Conservation (phyloP, 2,888 invertebrate species). For the Drosophila peninsularis region DNA sequence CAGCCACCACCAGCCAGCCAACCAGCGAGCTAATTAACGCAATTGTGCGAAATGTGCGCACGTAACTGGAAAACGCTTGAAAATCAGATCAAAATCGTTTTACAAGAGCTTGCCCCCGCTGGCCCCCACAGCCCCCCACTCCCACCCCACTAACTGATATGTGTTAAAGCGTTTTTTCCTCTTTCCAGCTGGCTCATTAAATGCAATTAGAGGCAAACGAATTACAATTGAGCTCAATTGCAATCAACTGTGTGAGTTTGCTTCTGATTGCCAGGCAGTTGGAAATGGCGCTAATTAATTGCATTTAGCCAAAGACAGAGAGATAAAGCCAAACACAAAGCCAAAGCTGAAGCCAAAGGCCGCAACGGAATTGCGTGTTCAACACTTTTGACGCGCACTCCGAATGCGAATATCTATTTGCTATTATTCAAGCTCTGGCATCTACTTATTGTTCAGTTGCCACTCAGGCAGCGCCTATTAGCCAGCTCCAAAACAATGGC, state of each 20-base stretch:
- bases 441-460: slow-evolving; percentile 26
- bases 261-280: slow-evolving; percentile 40
- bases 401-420: slow-evolving; percentile 33
- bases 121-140: not conserved
- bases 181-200: slow-evolving; percentile 58
- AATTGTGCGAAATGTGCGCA: slow-evolving; percentile 66
- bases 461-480: slow-evolving; percentile 2
- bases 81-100: slow-evolving; percentile 46
- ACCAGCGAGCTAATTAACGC: slow-evolving; percentile 59
- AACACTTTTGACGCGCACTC: slow-evolving; percentile 60
- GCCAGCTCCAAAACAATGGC: slow-evolving; percentile 8
- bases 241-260: slow-evolving; percentile 31
- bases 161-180: slow-evolving; percentile 18
- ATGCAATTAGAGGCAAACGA: slow-evolving; percentile 53
- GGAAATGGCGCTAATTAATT: slow-evolving; percentile 67
- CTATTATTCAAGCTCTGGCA: slow-evolving; percentile 12
- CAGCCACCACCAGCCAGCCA: not conserved
- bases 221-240: slow-evolving; percentile 56
- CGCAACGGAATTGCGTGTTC: slow-evolving; percentile 64
- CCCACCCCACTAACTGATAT: not conserved
- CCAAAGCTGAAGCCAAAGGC: slow-evolving; percentile 28
- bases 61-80: slow-evolving; percentile 52
- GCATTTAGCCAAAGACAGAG: slow-evolving; percentile 43
- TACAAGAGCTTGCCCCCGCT: not conserved
- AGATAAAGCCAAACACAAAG: slow-evolving; percentile 26